phyloP scores from a whole-genome alignment of 64 coral and sea anemone genomes.

The Stichodactyla helianthus region DNA sequence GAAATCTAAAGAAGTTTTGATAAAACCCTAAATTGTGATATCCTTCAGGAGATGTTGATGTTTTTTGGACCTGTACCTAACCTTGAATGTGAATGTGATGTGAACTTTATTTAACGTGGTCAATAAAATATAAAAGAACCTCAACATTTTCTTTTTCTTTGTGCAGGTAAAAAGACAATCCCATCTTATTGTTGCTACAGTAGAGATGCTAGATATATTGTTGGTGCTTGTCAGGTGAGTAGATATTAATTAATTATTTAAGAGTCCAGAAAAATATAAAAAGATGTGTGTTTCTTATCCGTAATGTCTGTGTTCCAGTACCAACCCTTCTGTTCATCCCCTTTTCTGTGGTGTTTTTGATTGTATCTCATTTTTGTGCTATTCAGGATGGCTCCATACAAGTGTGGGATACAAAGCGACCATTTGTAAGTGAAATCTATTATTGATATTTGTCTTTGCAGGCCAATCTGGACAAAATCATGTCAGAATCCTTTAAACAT shows the following conservation, averaged over 20 bases:
- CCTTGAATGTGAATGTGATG: too few relatives aligned
- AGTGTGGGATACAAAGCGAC: constrained; percentile 85
- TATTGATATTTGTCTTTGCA: too few relatives aligned
- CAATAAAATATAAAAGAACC: not conserved
- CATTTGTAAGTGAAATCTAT: constrained; percentile 81
- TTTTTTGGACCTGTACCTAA: too few relatives aligned
- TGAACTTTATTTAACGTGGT: too few relatives aligned
- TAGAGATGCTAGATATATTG: constrained; percentile 77
- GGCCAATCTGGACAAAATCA: too few relatives aligned
- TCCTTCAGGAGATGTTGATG: too few relatives aligned
- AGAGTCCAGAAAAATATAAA: not conserved
- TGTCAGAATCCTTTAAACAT: too few relatives aligned
- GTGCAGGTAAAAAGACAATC: constrained; percentile 87
- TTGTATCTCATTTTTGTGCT: not conserved
- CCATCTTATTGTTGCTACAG: constrained; percentile 85
- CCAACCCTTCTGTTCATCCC: not conserved
- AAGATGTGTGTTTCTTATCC: too few relatives aligned
- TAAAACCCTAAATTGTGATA: too few relatives aligned
- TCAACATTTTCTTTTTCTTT: not conserved
- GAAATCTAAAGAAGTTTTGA: too few relatives aligned
- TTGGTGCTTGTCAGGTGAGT: constrained; percentile 75
- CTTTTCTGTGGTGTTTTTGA: not conserved
- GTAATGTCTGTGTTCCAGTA: too few relatives aligned
- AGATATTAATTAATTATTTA: too few relatives aligned
- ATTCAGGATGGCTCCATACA: constrained; percentile 93